These are phyloP conservation scores for Drosophila hamatofila DNA, from an alignment of 2,888 invertebrate genomes.

Conservation along the genomic window DNA sequence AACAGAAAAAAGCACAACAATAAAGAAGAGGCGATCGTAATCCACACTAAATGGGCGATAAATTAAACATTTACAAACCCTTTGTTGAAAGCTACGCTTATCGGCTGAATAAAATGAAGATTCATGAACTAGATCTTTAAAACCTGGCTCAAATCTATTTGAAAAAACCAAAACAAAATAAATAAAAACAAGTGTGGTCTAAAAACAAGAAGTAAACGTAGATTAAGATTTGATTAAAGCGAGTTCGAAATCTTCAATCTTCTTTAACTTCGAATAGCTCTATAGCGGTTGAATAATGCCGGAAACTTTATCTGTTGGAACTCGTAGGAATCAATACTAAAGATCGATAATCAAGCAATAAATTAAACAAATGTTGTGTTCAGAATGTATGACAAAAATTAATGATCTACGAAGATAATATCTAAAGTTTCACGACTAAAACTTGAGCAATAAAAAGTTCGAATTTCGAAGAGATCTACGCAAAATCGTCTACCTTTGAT, in stretches of 20 bases:
- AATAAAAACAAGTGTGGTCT: too few species aligned
- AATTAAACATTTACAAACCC: slow-evolving; percentile 2
- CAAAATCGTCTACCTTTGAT: too few species aligned
- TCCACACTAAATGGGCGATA: slow-evolving; percentile 10
- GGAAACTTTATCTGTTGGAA: background rate
- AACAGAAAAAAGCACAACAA: slow-evolving; percentile 33
- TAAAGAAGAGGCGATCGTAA: slow-evolving; percentile 9
- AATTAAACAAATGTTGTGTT: background rate
- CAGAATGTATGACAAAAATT: background rate
- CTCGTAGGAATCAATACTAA: background rate
- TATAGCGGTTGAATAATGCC: background rate
- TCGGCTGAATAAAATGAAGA: background rate
- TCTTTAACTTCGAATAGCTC: background rate
- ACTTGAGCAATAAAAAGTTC: too few species aligned
- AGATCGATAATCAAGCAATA: background rate
- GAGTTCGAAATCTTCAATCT: background rate
- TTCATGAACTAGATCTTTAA: background rate
- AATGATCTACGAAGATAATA: background rate
- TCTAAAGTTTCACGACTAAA: too few species aligned
- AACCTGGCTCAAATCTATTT: background rate
- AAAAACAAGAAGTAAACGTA: background rate
- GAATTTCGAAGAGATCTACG: background rate
- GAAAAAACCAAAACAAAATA: background rate
- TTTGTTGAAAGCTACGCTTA: background rate
- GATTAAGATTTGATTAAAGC: background rate